phyloP scores from a whole-genome alignment of 2,888 invertebrate genomes.

The Petrophora chlorosata region DNA sequence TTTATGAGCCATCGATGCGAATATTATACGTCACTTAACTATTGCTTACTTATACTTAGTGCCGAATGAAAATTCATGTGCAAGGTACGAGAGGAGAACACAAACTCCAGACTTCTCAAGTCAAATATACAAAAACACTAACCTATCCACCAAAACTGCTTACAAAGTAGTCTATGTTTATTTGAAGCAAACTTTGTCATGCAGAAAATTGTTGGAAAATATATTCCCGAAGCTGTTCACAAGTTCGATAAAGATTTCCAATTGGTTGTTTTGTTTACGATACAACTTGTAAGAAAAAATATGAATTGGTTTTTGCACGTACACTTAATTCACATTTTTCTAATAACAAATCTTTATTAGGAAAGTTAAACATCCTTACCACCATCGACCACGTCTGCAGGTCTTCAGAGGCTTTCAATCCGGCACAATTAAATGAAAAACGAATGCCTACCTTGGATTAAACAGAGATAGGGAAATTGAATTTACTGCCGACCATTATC shows the following conservation, averaged over 20 bases:
- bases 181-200: not conserved
- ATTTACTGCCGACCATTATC: slow-evolving; percentile 63
- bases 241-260: not conserved
- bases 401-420: slow-evolving; percentile 12
- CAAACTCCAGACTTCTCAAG: not conserved
- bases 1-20: slow-evolving; percentile 9
- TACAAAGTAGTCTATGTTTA: not conserved
- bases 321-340: not conserved
- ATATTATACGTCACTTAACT: slow-evolving; percentile 4
- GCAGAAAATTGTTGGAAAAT: not conserved
- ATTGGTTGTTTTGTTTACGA: not conserved
- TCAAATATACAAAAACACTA: not conserved
- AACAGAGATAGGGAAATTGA: slow-evolving; percentile 56
- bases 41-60: not conserved
- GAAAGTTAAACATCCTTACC: slow-evolving; percentile 4
- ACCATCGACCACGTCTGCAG: not conserved
- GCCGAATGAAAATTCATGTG: not conserved
- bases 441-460: slow-evolving; percentile 51
- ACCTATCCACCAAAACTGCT: not conserved
- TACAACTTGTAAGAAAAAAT: not conserved
- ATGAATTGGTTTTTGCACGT: not conserved
- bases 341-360: slow-evolving; percentile 11
- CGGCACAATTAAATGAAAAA: slow-evolving; percentile 46
- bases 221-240: not conserved
- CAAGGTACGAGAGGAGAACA: not conserved